Conservation (phyloP, 2,113 vertebrate genomes). For the Sisor rabdophorus region DNA sequence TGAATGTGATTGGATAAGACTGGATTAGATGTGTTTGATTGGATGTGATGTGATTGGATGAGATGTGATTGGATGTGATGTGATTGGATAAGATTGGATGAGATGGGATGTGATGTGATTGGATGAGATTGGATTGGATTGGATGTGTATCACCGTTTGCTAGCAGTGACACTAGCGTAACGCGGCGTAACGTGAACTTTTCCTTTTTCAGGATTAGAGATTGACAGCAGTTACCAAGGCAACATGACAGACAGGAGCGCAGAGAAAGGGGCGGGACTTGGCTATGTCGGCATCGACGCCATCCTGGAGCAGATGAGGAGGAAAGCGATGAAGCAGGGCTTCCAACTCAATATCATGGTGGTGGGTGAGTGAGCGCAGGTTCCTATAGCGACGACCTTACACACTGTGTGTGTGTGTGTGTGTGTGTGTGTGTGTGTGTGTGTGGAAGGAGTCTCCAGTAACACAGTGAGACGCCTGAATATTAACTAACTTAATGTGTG, state of each 20-base stretch:
- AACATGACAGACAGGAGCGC: conserved; percentile 82
- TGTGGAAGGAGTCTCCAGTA: too few species aligned
- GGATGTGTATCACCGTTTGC: too few species aligned
- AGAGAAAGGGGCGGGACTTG: conserved; percentile 79
- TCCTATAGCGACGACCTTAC: background rate
- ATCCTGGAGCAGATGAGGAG: conserved; percentile 98
- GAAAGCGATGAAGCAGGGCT: conserved; percentile 98
- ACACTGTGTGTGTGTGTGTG: too few species aligned
- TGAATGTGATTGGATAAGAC: too few species aligned
- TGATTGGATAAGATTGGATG: too few species aligned
- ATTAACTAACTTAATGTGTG: background rate
- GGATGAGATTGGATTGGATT: too few species aligned
- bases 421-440: too few species aligned
- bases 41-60: too few species aligned
- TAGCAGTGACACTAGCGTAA: background rate
- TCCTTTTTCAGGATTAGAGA: conserved; percentile 65
- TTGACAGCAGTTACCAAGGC: conserved; percentile 65
- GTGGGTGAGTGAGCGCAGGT: conserved; percentile 79
- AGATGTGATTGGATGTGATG: too few species aligned
- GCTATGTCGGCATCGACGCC: conserved; percentile 94
- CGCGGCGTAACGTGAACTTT: background rate
- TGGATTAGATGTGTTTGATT: too few species aligned
- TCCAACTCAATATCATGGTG: conserved; percentile 98
- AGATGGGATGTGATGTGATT: too few species aligned
- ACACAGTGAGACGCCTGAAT: background rate